Percentiles rank a stretch among this genome's conserved stretches.
phyloP scores from a whole-genome alignment of 2,888 invertebrate species.

The Hirudinaria manillensis region DNA sequence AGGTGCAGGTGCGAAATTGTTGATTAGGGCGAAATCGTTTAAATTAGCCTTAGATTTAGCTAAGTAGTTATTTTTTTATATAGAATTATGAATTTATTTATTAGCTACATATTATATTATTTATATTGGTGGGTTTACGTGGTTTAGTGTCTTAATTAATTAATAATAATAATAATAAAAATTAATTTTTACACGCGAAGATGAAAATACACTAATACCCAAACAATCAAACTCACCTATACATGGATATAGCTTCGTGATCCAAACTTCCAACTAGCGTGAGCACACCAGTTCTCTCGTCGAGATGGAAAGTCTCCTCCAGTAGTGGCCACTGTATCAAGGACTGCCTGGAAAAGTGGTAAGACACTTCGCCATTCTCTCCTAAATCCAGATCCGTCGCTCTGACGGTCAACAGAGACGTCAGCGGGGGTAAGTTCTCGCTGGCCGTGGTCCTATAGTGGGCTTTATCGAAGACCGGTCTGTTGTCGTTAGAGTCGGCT shows the following conservation, averaged over 20 bases:
- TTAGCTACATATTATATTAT: too few relatives aligned
- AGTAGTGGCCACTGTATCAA: background rate
- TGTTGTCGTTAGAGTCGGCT: slow-evolving; percentile 36
- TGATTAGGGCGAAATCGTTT: too few relatives aligned
- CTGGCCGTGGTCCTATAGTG: slow-evolving; percentile 64
- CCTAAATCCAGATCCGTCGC: slow-evolving; percentile 40
- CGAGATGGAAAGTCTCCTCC: slow-evolving; percentile 31
- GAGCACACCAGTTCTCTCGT: slow-evolving; percentile 36
- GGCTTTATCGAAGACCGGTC: slow-evolving; percentile 28
- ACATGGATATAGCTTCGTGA: slow-evolving; percentile 36
- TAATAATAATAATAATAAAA: too few relatives aligned
- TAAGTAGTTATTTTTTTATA: too few relatives aligned
- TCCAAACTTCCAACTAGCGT: slow-evolving; percentile 36
- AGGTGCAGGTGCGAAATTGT: too few relatives aligned
- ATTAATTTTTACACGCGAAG: too few relatives aligned
- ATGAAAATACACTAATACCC: too few relatives aligned
- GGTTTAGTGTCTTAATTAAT: too few relatives aligned
- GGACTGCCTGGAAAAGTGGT: slow-evolving; percentile 35
- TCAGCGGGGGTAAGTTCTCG: slow-evolving; percentile 36
- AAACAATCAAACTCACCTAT: slow-evolving; percentile 6
- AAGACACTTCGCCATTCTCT: slow-evolving; percentile 37
- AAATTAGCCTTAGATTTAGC: too few relatives aligned
- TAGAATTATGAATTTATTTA: too few relatives aligned
- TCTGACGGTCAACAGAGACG: slow-evolving; percentile 35
- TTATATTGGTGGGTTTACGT: too few relatives aligned